A percentile compares a stretch with the other conserved stretches of the same genome.
phyloP scores from a whole-genome alignment of 2,888 invertebrate genomes.

The Zeuzera pyrina region DNA sequence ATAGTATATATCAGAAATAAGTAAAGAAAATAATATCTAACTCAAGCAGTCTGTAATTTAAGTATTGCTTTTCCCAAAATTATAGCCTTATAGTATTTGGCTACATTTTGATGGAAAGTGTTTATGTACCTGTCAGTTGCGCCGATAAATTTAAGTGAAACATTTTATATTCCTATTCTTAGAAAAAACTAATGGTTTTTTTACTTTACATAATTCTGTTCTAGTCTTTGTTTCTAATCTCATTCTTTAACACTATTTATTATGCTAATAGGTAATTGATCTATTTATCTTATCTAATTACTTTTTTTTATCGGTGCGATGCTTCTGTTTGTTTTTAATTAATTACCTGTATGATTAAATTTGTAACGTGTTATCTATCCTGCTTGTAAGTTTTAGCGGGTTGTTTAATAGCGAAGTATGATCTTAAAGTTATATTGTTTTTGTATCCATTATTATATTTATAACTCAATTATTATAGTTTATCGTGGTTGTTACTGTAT shows the following conservation, averaged over 20 bases:
- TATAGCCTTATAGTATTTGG: conserved; percentile 30
- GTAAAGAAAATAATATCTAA: conserved; percentile 32
- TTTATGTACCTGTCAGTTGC: conserved; percentile 61
- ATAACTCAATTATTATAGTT: conserved; percentile 59
- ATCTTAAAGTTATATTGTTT: conserved; percentile 48
- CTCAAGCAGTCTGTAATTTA: conserved; percentile 25
- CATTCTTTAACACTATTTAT: too few species aligned
- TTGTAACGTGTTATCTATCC: conserved; percentile 10
- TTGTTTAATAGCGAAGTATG: conserved; percentile 5
- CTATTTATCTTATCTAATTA: conserved; percentile 2
- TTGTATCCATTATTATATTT: conserved; percentile 55
- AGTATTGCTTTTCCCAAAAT: conserved; percentile 42
- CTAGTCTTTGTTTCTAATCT: too few species aligned
- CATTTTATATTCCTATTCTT: not conserved
- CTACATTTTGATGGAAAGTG: conserved; percentile 5
- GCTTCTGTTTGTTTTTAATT: conserved; percentile 10
- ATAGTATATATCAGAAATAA: conserved; percentile 32
- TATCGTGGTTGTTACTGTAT: conserved; percentile 66
- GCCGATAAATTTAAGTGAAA: conserved; percentile 42
- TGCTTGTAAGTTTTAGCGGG: conserved; percentile 13
- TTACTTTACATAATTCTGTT: too few species aligned
- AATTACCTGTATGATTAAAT: conserved; percentile 2
- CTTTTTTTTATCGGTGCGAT: conserved; percentile 31
- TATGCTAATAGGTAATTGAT: too few species aligned
- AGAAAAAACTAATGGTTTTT: conserved; percentile 1